Evolutionary conservation across 2,888 invertebrate species (phyloP).

Genomic region (Hanleya hanleyi): DNA sequence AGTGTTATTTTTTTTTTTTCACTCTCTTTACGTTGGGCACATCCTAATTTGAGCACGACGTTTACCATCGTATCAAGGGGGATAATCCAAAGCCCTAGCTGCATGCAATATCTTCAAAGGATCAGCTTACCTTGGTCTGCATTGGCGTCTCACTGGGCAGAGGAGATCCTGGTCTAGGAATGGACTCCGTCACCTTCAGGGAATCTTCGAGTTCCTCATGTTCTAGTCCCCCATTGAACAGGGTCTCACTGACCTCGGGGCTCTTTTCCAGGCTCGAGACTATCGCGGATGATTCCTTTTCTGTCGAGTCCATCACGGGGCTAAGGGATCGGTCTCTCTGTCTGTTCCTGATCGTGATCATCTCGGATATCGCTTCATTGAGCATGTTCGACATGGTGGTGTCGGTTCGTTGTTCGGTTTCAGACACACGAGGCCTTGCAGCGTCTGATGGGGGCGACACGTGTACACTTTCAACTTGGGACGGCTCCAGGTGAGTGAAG

Average conservation of each 20-base stretch:
- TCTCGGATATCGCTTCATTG: conserved; percentile 65
- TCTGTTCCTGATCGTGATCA: conserved; percentile 56
- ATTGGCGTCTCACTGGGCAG: conserved; percentile 42
- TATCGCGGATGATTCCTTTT: not conserved
- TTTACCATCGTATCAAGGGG: too few species aligned
- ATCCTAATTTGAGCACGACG: too few species aligned
- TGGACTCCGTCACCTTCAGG: conserved; percentile 13
- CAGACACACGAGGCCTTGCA: not conserved
- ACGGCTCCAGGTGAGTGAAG: not conserved
- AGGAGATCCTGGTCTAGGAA: conserved; percentile 54
- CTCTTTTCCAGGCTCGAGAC: not conserved
- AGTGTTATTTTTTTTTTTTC: too few species aligned
- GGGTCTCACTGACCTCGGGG: not conserved
- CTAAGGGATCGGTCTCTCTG: conserved; percentile 10
- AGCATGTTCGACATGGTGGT: conserved; percentile 55
- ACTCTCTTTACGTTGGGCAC: too few species aligned
- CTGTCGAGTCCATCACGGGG: not conserved
- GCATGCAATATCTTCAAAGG: too few species aligned
- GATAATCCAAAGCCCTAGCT: too few species aligned
- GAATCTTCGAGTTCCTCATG: not conserved
- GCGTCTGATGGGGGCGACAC: conserved; percentile 19
- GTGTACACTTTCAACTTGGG: too few species aligned
- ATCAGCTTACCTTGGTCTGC: conserved; percentile 28
- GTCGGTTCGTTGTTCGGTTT: not conserved
- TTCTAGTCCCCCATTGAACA: not conserved